Base-by-base conservation (phyloP, 1,140 invertebrate genomes). In the Lepidostoma basale region DNA sequence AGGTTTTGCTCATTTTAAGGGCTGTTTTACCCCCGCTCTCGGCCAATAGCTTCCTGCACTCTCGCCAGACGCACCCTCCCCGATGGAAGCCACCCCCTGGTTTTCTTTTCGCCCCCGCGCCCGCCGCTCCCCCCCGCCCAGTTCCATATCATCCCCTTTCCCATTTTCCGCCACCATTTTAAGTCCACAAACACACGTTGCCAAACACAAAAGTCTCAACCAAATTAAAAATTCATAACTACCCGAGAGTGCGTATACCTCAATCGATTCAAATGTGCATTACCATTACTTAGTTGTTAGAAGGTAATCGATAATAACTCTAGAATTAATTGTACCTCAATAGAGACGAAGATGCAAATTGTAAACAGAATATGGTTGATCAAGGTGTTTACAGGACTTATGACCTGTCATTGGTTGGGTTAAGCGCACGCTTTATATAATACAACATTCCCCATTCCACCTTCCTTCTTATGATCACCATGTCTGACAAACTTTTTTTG, bases 201-300 rank as follows among this genome's bases (percentile, higher is more conserved):
- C 23, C 39, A 59, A 62, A 40, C 42, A 68, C 70, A 71, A 71
- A 71, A 67, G 69, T 71, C 60, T 67, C 60, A 65, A 64, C 62
- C 66, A 72, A 68, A 72, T 72, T 72, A 72, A 72, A 72, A 72
- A 65, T 72, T 72, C 66, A 72, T 72, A 72, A 72, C 66, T 68
- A 68, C 63, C 63, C 58, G 39, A 23, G 47, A 18, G 16, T 40
- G 40, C 45, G 25, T 30, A 28, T 58, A 33, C 16, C n/a, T 30
- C 22, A 14, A 33, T 26, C 52, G 6, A 26, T 45, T 10, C 14
- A 18, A 5, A 2, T 36, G 5, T 36, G 33, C 33, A n/a, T 2
- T n/a, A n/a, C n/a, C n/a, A n/a, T n/a, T n/a, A n/a, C n/a, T n/a
- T n/a, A n/a, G n/a, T n/a, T n/a, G n/a, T n/a, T n/a, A n/a, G n/a